phyloP scores from a whole-genome alignment of 2,113 vertebrate species.

The Phalacrocorax carbo region DNA sequence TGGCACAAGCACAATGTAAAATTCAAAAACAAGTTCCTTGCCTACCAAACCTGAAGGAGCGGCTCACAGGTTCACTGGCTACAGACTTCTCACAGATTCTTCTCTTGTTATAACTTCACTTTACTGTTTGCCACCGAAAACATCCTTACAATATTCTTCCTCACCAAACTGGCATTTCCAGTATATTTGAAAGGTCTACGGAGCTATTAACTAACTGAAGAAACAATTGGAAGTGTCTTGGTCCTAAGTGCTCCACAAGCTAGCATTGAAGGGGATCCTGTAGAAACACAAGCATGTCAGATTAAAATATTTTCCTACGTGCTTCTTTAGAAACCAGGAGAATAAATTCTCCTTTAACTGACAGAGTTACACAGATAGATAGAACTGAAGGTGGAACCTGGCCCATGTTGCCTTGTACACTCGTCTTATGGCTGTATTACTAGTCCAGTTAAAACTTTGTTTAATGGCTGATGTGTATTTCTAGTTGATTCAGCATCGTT shows the following conservation, averaged over 20 bases:
- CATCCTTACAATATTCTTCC: not conserved
- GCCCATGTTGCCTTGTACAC: fast-evolving
- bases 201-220: not conserved
- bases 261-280: not conserved
- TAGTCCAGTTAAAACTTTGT: not conserved
- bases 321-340: not conserved
- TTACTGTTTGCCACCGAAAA: not conserved
- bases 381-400: not conserved
- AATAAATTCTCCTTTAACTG: not conserved
- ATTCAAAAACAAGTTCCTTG: not conserved
- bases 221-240: not conserved
- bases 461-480: not conserved
- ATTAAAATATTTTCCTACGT: not conserved
- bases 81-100: not conserved
- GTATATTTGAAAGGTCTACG: not conserved
- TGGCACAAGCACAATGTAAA: not conserved
- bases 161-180: not conserved
- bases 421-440: not conserved
- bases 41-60: not conserved
- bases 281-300: not conserved
- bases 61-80: fast-evolving
- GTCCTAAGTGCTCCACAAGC: not conserved
- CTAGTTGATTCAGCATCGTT: not conserved
- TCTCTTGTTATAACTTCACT: not conserved
- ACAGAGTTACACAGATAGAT: not conserved